These are phyloP conservation scores for Gastrophryne carolinensis DNA, from an alignment of 2,797 vertebrate genomes.

Conservation along the genomic window DNA sequence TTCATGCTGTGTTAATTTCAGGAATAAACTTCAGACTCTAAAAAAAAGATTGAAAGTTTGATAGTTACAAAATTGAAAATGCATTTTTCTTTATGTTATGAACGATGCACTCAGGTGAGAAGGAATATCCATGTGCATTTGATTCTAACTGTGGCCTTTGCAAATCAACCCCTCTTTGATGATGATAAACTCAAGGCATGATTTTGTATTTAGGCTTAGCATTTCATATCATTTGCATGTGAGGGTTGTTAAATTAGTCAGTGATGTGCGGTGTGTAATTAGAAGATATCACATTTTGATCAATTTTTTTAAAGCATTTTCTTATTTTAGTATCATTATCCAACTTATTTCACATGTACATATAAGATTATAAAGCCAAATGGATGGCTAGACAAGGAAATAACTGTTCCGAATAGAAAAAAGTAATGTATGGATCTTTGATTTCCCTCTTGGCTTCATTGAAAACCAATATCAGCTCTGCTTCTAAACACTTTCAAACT, in stretches of 20 bases:
- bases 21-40: slow-evolving; percentile 3
- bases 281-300: too few species aligned
- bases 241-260: not conserved
- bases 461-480: too few species aligned
- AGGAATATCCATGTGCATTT: not conserved
- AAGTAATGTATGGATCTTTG: too few species aligned
- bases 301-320: too few species aligned
- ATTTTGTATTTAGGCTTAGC: not conserved
- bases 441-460: too few species aligned
- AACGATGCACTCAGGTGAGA: not conserved
- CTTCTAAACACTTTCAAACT: too few species aligned
- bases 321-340: too few species aligned
- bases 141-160: not conserved
- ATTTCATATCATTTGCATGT: not conserved
- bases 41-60: slow-evolving; percentile 15
- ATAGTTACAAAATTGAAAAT: slow-evolving; percentile 19
- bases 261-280: not conserved
- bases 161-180: not conserved
- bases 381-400: too few species aligned
- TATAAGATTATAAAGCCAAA: too few species aligned
- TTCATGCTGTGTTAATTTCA: slow-evolving; percentile 31
- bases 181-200: not conserved
- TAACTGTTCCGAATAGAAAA: too few species aligned
- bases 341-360: too few species aligned
- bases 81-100: not conserved